These are phyloP conservation scores for Dipodomys merriami DNA, from an alignment of 2,113 vertebrate species.

Conservation along the genomic window DNA sequence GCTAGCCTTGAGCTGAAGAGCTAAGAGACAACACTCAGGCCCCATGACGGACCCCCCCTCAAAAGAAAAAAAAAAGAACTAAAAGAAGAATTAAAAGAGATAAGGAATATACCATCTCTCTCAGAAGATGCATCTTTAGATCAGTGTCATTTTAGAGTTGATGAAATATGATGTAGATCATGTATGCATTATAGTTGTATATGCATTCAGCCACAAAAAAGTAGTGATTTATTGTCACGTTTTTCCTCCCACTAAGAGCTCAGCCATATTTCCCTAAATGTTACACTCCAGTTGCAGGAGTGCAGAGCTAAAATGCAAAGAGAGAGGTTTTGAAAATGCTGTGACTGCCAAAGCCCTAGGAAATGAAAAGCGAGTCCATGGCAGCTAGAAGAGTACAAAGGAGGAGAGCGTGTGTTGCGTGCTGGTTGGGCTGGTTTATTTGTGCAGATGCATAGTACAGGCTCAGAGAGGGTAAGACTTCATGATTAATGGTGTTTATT, in stretches of 20 bases:
- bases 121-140: conserved; percentile 8
- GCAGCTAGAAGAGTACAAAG: conserved; percentile 52
- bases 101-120: background rate
- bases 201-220: background rate
- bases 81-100: background rate
- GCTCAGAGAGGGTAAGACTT: conserved; percentile 92
- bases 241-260: background rate
- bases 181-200: background rate
- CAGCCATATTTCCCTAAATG: conserved; percentile 6
- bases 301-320: conserved; percentile 8
- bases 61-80: background rate
- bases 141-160: background rate
- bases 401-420: conserved; percentile 82
- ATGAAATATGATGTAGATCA: background rate
- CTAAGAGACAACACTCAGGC: no score
- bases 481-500: conserved; percentile 99
- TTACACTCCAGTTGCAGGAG: background rate
- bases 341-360: conserved; percentile 12
- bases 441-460: conserved; percentile 89
- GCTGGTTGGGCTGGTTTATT: conserved; percentile 82
- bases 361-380: conserved; percentile 61
- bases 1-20: no score
- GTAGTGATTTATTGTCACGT: background rate
- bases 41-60: no score
- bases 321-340: conserved; percentile 64